Conservation (phyloP, 2,113 vertebrate genomes). For the Syngnathoides biaculeatus region DNA sequence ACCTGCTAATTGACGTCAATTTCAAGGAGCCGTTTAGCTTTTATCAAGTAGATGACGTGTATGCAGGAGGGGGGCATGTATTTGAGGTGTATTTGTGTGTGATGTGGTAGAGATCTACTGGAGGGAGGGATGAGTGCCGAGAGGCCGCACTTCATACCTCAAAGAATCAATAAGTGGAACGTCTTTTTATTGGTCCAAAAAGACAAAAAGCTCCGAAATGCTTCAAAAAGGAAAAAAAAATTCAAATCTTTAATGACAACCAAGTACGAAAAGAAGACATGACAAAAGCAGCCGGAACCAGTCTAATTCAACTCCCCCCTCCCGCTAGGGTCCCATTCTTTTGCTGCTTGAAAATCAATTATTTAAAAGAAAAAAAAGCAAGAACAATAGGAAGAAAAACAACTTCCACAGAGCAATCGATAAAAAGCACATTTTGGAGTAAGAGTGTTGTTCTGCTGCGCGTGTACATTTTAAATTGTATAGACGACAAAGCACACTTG, state of each 20-base stretch:
- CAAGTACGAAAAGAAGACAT: constrained; percentile 62
- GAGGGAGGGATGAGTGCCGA: constrained; percentile 27
- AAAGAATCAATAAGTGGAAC: constrained; percentile 44
- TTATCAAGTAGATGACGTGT: no score
- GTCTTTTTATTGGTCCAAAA: constrained; percentile 19
- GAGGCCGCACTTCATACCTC: constrained; percentile 44
- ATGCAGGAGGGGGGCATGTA: neutral
- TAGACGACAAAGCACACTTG: constrained; percentile 66
- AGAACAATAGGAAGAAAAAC: constrained; percentile 18
- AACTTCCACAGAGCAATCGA: constrained; percentile 54
- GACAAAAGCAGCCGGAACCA: constrained; percentile 60
- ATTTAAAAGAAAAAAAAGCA: constrained; percentile 30
- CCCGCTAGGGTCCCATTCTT: neutral
- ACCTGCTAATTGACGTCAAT: no score
- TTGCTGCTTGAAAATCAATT: neutral
- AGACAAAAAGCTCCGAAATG: constrained; percentile 29
- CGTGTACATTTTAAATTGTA: constrained; percentile 57
- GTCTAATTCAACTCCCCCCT: constrained; percentile 13
- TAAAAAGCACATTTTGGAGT: constrained; percentile 66
- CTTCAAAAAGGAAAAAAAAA: constrained; percentile 61
- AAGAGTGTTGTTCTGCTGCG: constrained; percentile 43
- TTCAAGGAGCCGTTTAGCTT: no score
- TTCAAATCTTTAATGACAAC: constrained; percentile 74
- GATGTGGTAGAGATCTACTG: no score
- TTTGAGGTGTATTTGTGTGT: constrained; percentile 11